phyloP scores from a whole-genome alignment of 2,113 vertebrate genomes.

The Cynocephalus volans region DNA sequence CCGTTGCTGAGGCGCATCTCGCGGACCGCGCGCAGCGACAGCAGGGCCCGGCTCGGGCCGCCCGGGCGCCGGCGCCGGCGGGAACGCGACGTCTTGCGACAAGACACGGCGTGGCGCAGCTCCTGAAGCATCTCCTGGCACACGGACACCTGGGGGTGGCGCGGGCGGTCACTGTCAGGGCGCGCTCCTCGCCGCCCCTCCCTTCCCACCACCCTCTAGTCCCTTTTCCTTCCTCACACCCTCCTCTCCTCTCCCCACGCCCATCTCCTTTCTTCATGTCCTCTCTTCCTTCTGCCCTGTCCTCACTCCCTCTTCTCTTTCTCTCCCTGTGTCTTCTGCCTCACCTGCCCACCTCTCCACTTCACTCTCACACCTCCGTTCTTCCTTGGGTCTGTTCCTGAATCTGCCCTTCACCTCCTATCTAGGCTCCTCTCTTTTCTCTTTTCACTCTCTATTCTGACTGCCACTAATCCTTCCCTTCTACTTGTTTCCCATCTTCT shows the following conservation, averaged over 20 bases:
- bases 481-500: background rate
- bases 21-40: slow-evolving; percentile 91
- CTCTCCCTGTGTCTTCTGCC: background rate
- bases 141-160: slow-evolving; percentile 91
- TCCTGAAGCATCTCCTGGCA: slow-evolving; percentile 96
- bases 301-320: background rate
- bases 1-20: slow-evolving; percentile 95
- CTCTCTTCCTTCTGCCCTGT: accelerated
- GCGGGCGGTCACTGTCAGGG: slow-evolving; percentile 46
- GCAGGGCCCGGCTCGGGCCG: slow-evolving; percentile 82
- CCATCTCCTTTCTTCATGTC: too few species aligned
- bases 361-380: accelerated
- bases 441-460: background rate
- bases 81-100: slow-evolving; percentile 93
- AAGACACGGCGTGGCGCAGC: slow-evolving; percentile 94
- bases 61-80: slow-evolving; percentile 90
- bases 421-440: background rate
- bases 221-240: accelerated
- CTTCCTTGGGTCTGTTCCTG: background rate
- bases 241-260: background rate
- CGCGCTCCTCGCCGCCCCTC: background rate
- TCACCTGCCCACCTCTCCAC: background rate
- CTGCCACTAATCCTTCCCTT: background rate
- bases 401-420: background rate
- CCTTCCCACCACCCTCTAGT: background rate